Percentiles rank a stretch among this genome's conserved stretches.
Evolutionary conservation across 2,113 vertebrate species (phyloP).

Genomic region (Pygoscelis antarcticus): DNA sequence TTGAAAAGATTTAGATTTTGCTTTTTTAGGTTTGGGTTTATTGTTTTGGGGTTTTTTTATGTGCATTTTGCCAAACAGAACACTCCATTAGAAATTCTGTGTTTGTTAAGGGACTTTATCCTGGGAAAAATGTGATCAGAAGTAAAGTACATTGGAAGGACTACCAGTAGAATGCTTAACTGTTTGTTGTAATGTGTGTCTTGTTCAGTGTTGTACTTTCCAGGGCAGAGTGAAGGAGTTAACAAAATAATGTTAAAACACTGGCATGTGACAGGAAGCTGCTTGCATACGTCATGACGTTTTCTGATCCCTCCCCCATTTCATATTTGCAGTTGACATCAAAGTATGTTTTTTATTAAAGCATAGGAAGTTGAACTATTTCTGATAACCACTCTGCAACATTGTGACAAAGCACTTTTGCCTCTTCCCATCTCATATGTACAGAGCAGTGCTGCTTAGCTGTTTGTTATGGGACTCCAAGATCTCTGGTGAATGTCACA

Average conservation of each 20-base stretch:
- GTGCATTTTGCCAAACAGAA: neutral
- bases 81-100: neutral
- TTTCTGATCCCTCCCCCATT: neutral
- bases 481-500: neutral
- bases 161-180: neutral
- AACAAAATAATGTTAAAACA: neutral
- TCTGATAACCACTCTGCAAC: neutral
- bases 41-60: neutral
- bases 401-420: neutral
- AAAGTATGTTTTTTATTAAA: neutral
- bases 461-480: neutral
- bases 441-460: neutral
- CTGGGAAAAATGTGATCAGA: neutral
- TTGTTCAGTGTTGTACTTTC: neutral
- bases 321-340: neutral
- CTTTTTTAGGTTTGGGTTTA: neutral
- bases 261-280: neutral
- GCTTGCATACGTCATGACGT: neutral
- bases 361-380: neutral
- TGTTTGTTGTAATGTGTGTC: neutral
- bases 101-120: neutral
- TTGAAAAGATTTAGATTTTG: neutral
- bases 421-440: neutral
- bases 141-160: neutral
- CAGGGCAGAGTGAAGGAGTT: neutral